phyloP scores from a whole-genome alignment of 2,888 invertebrate species.

The Cryptophagus acutangulus region DNA sequence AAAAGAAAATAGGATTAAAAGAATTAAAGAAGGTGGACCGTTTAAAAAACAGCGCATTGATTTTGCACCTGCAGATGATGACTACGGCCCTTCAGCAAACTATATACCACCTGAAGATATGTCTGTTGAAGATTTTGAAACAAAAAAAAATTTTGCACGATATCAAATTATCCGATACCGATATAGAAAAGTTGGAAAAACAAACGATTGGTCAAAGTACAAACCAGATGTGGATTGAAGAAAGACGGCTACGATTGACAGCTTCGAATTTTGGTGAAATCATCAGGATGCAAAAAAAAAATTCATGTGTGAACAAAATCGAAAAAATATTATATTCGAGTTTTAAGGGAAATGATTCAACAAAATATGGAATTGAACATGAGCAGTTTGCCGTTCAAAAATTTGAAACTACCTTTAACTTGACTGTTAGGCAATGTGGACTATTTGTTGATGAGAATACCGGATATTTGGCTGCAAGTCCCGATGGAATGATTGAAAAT shows the following conservation, averaged over 20 bases:
- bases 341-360: constrained; percentile 10
- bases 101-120: constrained; percentile 4
- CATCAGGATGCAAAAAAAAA: constrained; percentile 11
- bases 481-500: constrained; percentile 16
- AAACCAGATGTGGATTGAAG: constrained; percentile 6
- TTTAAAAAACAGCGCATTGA: constrained; percentile 7
- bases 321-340: constrained; percentile 10
- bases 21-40: constrained; percentile 1
- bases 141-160: constrained; percentile 9
- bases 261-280: too few relatives aligned
- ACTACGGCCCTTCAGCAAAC: constrained; percentile 15
- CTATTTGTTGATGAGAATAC: constrained; percentile 12
- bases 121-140: background rate
- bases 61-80: constrained; percentile 11
- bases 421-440: constrained; percentile 10
- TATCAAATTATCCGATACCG: constrained; percentile 5
- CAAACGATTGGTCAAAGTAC: constrained; percentile 8
- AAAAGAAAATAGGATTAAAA: constrained; percentile 4
- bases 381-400: constrained; percentile 12
- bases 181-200: constrained; percentile 8
- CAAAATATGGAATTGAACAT: too few relatives aligned
- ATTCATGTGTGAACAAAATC: constrained; percentile 4
- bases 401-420: constrained; percentile 8
- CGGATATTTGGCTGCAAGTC: constrained; percentile 13
- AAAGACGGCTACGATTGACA: constrained; percentile 7